phyloP scores from a whole-genome alignment of 2,888 invertebrate genomes.

The Watsonalla cultraria region DNA sequence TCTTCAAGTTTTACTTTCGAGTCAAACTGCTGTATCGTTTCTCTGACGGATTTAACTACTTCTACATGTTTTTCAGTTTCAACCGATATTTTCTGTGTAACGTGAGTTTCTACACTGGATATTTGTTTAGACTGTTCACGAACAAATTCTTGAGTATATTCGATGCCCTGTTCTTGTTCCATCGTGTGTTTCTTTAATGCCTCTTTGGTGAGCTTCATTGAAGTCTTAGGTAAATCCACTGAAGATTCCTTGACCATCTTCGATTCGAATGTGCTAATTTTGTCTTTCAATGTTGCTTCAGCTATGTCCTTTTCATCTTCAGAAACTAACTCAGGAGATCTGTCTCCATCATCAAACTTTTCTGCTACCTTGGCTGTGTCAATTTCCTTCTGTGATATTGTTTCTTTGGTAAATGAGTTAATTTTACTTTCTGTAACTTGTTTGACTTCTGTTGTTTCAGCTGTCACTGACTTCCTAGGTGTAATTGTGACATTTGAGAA shows the following conservation, averaged over 20 bases:
- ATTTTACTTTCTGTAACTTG: constrained; percentile 43
- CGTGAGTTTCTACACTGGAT: constrained; percentile 45
- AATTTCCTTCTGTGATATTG: constrained; percentile 69
- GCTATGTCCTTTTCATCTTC: constrained; percentile 70
- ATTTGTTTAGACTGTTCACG: constrained; percentile 72
- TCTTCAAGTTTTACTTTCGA: constrained; percentile 59
- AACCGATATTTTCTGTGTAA: constrained; percentile 43
- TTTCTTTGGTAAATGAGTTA: constrained; percentile 52
- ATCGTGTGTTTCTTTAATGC: constrained; percentile 72
- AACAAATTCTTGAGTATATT: constrained; percentile 75
- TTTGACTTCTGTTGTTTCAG: constrained; percentile 67
- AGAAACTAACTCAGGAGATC: constrained; percentile 60
- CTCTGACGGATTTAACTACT: constrained; percentile 65
- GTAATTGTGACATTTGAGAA: constrained; percentile 74
- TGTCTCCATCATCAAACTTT: constrained; percentile 70
- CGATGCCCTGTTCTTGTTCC: constrained; percentile 68
- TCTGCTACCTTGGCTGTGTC: constrained; percentile 76
- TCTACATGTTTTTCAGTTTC: constrained; percentile 51
- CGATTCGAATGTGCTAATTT: constrained; percentile 70
- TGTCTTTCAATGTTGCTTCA: constrained; percentile 65
- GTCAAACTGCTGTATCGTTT: constrained; percentile 70
- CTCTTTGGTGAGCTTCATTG: constrained; percentile 71
- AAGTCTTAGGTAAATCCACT: constrained; percentile 59
- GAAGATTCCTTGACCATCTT: constrained; percentile 65
- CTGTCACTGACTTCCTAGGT: constrained; percentile 60